Evolutionary conservation across 1,140 invertebrate genomes (phyloP), one percentile per base, ranked within the genome.

Genomic region (Procambarus clarkii): DNA sequence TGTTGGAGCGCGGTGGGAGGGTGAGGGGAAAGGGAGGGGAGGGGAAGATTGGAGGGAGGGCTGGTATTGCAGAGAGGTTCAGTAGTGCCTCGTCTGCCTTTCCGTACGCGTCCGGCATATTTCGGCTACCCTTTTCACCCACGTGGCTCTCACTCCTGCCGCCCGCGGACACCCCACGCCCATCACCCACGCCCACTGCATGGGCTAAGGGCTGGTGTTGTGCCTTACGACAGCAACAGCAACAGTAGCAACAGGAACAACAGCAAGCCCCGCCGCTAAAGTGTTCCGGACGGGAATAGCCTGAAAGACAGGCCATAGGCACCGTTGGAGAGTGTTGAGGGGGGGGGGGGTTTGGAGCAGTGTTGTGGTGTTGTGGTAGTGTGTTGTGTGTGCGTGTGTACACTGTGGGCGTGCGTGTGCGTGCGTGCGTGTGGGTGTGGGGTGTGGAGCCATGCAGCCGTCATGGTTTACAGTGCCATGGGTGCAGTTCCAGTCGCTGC

Each of bases 401-500:
- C 4, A 21, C 18, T 21, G 9, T 21, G 21, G 8, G 60, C 13
- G 60, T 21, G 60, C 4, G 11, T 18, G 60, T 64, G 18, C 4
- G 60, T 18, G 18, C 60, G 18, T 4, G 18, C 0, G 9, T 2
- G 60, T 0, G 11, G 8, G 13, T 64, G 60, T 21, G 60, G 54
- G 54, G 13, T 58, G 13, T 69, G 18, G 13, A 34, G n/a, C 50
- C 15, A 88, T 88, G 86, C 86, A 88, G 77, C 86, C 86, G 11
- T 78, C 86, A 44, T 88, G 86, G 86, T 88, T 88, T 34, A 81
- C 86, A 3, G 86, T 88, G 13, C 86, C 86, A 18, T 88, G 86
- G 86, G 86, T 88, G 21, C 86, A 88, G 58, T 88, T 88, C 77
- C 86, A 88, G 78, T 88, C 86, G 18, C 77, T 88, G 34, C 86